Conservation (phyloP, 2,888 invertebrate species). For the Cheilosia scutellata region DNA sequence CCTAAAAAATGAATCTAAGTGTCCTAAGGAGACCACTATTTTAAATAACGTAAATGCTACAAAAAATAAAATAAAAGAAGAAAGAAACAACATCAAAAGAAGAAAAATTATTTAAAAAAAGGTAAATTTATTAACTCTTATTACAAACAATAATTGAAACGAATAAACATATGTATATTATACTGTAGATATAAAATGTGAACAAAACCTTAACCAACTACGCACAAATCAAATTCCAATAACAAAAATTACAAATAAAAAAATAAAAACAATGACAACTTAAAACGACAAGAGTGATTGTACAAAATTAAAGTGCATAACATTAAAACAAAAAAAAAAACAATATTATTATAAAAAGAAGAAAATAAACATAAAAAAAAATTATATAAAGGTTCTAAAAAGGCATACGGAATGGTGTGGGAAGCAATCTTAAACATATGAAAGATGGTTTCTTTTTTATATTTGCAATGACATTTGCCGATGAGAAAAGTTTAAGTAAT, state of each 20-base stretch:
- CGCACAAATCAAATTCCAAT: constrained; percentile 22
- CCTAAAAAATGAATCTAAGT: constrained; percentile 48
- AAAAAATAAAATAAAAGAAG: constrained; percentile 38
- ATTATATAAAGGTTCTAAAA: constrained; percentile 80
- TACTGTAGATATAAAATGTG: constrained; percentile 25
- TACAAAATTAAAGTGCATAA: constrained; percentile 65
- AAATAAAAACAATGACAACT: constrained; percentile 45
- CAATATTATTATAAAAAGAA: constrained; percentile 1
- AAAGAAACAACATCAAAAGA: constrained; percentile 14
- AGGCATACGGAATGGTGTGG: constrained; percentile 85
- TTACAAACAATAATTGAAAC: constrained; percentile 39
- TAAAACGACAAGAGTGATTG: constrained; percentile 45
- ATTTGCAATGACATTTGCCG: constrained; percentile 78
- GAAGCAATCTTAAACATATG: constrained; percentile 84
- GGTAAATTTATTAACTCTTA: constrained; percentile 28
- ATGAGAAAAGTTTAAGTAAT: constrained; percentile 75
- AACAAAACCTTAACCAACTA: constrained; percentile 33
- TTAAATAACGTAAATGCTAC: constrained; percentile 53
- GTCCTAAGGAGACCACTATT: constrained; percentile 53
- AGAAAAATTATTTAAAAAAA: constrained; percentile 15
- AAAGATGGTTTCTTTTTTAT: constrained; percentile 82
- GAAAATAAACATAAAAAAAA: constrained; percentile 22
- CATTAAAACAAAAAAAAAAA: constrained; percentile 17
- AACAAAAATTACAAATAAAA: constrained; percentile 2
- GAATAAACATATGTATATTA: constrained; percentile 29